phyloP scores from a whole-genome alignment of 1,140 invertebrate species.

The Phthorimaea operculella region DNA sequence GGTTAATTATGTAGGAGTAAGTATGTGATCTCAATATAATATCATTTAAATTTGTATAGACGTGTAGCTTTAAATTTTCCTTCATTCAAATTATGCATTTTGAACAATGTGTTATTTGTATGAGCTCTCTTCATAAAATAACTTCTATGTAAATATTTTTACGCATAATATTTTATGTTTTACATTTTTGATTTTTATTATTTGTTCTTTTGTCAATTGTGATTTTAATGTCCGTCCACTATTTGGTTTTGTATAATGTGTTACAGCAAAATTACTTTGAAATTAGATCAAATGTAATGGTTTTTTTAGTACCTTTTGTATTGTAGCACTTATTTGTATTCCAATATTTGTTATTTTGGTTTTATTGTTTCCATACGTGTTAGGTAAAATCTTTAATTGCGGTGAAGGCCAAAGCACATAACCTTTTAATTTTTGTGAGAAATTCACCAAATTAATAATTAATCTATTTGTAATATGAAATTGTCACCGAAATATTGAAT shows the following conservation, averaged over 20 bases:
- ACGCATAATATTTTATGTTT: background rate
- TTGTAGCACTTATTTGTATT: no score
- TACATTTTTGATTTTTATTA: background rate
- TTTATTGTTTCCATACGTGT: no score
- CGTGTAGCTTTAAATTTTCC: constrained; percentile 2
- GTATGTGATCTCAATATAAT: constrained; percentile 7
- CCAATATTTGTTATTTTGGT: no score
- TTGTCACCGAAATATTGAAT: no score
- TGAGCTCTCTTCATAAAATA: background rate
- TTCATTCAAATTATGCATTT: background rate
- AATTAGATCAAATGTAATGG: no score
- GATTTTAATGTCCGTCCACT: background rate
- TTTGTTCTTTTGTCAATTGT: background rate
- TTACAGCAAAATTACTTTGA: no score
- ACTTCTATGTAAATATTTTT: background rate
- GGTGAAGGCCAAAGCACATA: no score
- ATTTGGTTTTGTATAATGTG: background rate
- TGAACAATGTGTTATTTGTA: background rate
- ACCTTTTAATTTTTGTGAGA: no score
- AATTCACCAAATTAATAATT: no score
- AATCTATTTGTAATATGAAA: no score
- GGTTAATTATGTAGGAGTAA: background rate
- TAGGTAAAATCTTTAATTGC: no score
- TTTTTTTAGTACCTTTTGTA: no score
- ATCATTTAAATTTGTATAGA: constrained; percentile 4